Evolutionary conservation across 2,797 vertebrate genomes (phyloP).

Genomic region (Rhinoraja longicauda): DNA sequence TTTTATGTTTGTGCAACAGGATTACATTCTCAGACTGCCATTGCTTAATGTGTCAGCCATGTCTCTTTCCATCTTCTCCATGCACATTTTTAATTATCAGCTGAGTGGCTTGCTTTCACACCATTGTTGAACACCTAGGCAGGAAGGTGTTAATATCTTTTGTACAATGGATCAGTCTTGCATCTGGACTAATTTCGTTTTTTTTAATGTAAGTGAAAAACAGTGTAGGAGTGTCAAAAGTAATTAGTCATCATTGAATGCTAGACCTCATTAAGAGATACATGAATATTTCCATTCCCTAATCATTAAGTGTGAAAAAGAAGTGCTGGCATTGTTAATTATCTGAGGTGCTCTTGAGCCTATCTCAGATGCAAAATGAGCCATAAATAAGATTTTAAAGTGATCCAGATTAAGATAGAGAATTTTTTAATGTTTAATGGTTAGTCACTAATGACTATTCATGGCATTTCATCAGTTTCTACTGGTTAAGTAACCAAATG

Average conservation of each 20-base stretch:
- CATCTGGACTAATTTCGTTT: slow-evolving; percentile 36
- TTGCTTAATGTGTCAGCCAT: slow-evolving; percentile 11
- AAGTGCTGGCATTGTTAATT: slow-evolving; percentile 20
- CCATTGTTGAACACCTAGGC: slow-evolving; percentile 21
- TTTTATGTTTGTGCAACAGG: slow-evolving; percentile 7
- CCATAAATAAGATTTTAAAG: slow-evolving; percentile 19
- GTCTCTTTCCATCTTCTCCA: slow-evolving; percentile 12
- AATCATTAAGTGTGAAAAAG: slow-evolving; percentile 38
- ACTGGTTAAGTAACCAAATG: slow-evolving; percentile 4
- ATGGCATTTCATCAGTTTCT: not conserved
- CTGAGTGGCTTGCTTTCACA: slow-evolving; percentile 28
- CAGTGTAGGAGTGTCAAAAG: slow-evolving; percentile 38
- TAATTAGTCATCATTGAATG: slow-evolving; percentile 38
- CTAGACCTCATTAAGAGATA: slow-evolving; percentile 36
- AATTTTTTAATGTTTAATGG: not conserved
- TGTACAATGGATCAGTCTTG: slow-evolving; percentile 22
- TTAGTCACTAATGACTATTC: slow-evolving; percentile 22
- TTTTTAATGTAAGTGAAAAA: slow-evolving; percentile 37
- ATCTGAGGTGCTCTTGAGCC: slow-evolving; percentile 28
- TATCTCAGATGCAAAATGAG: slow-evolving; percentile 32
- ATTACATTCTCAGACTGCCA: slow-evolving; percentile 12
- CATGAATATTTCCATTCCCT: slow-evolving; percentile 38
- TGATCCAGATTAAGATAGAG: slow-evolving; percentile 23
- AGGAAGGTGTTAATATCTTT: slow-evolving; percentile 38
- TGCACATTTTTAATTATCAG: slow-evolving; percentile 34